Evolutionary conservation across 2,113 vertebrate species (phyloP).

Genomic region (Rallus limicola): DNA sequence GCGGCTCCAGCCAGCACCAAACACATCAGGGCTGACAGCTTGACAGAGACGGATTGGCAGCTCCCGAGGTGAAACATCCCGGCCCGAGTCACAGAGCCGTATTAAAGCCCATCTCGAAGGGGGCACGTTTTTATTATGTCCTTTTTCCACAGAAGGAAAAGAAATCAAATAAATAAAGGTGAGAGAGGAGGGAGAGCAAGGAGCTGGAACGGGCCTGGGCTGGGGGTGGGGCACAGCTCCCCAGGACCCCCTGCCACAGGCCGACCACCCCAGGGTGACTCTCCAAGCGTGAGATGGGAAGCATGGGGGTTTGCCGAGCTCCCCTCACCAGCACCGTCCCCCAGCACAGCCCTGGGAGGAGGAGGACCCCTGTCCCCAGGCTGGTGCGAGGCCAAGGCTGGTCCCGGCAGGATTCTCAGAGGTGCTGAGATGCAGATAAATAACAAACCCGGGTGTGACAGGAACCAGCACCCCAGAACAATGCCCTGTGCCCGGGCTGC

Average conservation of each 20-base stretch:
- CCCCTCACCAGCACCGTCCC: too few relatives aligned
- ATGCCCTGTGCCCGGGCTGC: accelerated
- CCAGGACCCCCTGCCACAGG: neutral
- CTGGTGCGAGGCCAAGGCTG: accelerated
- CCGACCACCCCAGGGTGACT: neutral
- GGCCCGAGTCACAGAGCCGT: neutral
- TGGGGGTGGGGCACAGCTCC: neutral
- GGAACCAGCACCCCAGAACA: accelerated
- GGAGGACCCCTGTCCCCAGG: accelerated
- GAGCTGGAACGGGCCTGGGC: neutral
- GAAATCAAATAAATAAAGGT: neutral
- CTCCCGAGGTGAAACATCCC: constrained; percentile 59
- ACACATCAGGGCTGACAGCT: constrained; percentile 30
- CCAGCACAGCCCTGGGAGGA: too few relatives aligned
- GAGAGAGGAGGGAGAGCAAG: neutral
- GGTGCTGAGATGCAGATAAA: neutral
- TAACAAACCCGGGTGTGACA: accelerated
- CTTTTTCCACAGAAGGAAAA: neutral
- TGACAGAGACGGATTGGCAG: constrained; percentile 65
- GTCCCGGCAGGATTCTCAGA: neutral
- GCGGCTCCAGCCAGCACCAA: neutral
- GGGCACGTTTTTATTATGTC: neutral
- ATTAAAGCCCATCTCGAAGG: neutral
- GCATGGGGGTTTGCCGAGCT: neutral
- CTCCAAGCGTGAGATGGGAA: neutral